These are phyloP conservation scores for Isurus oxyrinchus DNA, from an alignment of 2,113 vertebrate species.

Conservation along the genomic window DNA sequence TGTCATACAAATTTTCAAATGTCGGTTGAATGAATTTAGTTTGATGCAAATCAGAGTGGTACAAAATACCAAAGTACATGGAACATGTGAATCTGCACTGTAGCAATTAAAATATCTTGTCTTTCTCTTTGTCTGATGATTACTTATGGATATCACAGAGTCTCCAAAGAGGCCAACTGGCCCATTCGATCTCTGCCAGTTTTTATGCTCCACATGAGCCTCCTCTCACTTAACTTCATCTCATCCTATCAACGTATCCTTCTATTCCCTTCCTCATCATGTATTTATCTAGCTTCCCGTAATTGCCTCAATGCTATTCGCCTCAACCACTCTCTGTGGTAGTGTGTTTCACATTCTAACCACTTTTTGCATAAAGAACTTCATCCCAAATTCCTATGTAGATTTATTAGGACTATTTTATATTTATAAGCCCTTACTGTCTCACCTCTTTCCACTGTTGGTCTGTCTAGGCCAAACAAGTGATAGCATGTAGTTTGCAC, in stretches of 20 bases:
- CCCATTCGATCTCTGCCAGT: neutral
- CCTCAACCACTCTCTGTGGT: neutral
- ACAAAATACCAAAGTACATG: neutral
- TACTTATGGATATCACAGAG: no score
- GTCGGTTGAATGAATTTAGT: neutral
- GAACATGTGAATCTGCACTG: neutral
- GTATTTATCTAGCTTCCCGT: neutral
- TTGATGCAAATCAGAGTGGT: neutral
- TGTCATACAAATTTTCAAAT: neutral
- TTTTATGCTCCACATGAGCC: neutral
- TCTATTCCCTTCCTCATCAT: neutral
- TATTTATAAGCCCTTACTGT: neutral
- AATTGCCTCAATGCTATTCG: neutral
- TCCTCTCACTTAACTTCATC: neutral
- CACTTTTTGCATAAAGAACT: no score
- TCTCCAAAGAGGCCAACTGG: neutral
- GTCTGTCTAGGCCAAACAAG: neutral
- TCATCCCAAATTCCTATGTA: neutral
- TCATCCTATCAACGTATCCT: neutral
- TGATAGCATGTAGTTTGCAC: neutral
- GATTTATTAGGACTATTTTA: neutral
- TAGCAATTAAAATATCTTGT: neutral
- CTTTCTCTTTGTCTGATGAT: neutral
- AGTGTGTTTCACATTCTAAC: neutral
- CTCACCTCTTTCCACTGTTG: neutral